Percentiles rank a stretch among this genome's conserved stretches.
These are phyloP conservation scores for Hermaeophaga mercurialis DNA, from an alignment of 2,888 invertebrate species.

Conservation along the genomic window DNA sequence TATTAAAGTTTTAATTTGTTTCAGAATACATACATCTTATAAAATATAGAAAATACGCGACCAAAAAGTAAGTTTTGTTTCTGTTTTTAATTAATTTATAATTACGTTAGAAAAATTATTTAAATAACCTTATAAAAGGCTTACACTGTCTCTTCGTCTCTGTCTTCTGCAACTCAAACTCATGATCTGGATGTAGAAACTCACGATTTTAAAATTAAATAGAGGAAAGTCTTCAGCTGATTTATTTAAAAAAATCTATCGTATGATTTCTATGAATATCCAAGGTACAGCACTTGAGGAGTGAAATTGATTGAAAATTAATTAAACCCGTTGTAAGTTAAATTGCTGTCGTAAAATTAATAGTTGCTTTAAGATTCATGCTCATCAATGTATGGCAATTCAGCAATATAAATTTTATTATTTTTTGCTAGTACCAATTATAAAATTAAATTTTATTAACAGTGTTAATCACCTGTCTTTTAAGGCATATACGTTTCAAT, in stretches of 20 bases:
- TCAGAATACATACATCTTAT: no score
- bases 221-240: slow-evolving; percentile 1
- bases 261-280: not conserved
- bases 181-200: no score
- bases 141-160: no score
- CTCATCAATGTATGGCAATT: slow-evolving; percentile 1
- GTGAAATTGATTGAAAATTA: slow-evolving; percentile 6
- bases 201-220: slow-evolving; percentile 8
- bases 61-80: no score
- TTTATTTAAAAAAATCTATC: slow-evolving; percentile 9
- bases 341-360: slow-evolving; percentile 9
- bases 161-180: no score
- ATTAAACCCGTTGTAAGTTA: slow-evolving; percentile 3
- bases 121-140: no score
- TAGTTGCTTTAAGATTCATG: not conserved
- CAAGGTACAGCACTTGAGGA: not conserved
- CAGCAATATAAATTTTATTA: not conserved
- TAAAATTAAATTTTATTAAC: not conserved
- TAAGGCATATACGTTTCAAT: not conserved
- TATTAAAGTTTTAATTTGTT: no score
- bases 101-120: no score
- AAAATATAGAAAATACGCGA: no score
- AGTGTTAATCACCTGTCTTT: not conserved
- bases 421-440: not conserved
- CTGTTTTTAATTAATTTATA: no score